Evolutionary conservation across 2,888 invertebrate genomes (phyloP), one percentile per base, ranked within the genome.

Genomic region (Dusona sp.): DNA sequence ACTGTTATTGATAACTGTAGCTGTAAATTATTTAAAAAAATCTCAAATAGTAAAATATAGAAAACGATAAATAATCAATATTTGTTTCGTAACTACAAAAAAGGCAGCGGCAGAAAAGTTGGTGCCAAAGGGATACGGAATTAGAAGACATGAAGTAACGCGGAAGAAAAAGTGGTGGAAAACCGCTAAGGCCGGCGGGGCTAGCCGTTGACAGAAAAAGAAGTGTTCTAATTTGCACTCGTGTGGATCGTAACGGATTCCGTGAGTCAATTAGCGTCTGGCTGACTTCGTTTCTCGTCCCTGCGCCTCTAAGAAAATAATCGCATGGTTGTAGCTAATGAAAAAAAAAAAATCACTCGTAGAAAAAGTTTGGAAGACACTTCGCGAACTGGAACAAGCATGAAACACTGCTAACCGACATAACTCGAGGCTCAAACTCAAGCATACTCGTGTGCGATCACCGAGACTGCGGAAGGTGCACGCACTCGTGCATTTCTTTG

Each of bases 361-460:
- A 38, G 36, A 65, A 61, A 70, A 75, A 48, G 67, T 81, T 81
- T 19, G 64, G 57, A 68, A 83, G 85, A 75, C 83, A 83, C 65
- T 86, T 80, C 64, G 75, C 72, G 83, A 86, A 80, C 79, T 80
- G 83, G 80, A 86, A 83, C 86, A 51, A 73, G 68, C 77, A 64
- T 22, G 83, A 72, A 79, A 83, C 73, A 78, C 65, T 83, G 65
- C 72, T 83, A 86, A 80, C 83, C 86, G 83, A 86, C 86, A 83
- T 86, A 86, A 83, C 78, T 86, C 72, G 48, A 45, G 79, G 79
- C 61, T 61, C 29, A 16, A 45, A 77, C 57, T 74, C 73, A 74
- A 78, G 51, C 78, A 72, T 25, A 25, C 77, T 65, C 83, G 86
- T 86, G 83, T 77, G 80, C 86, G 77, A 72, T 51, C 77, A 86